A percentile compares a stretch with the other conserved stretches of the same genome.
Conservation (phyloP, 2,888 invertebrate species). For the Apodemia hepburni region DNA sequence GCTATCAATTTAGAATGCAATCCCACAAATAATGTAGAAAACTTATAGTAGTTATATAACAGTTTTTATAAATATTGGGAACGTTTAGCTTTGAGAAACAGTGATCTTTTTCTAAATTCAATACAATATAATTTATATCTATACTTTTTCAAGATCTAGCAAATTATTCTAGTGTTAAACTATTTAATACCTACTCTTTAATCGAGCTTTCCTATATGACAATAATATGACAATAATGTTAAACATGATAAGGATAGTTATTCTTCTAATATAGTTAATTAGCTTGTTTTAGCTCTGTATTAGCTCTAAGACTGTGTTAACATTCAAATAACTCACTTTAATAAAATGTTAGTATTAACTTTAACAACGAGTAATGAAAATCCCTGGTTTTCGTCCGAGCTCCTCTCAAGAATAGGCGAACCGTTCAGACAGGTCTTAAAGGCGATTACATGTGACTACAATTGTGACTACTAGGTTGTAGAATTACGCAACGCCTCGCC, state of each 20-base stretch:
- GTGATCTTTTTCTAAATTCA: not conserved
- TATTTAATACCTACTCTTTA: constrained; percentile 23
- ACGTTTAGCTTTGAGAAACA: not conserved
- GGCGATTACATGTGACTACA: no score
- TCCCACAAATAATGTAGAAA: no score
- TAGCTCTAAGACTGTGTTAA: not conserved
- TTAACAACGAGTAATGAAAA: no score
- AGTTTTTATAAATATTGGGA: no score
- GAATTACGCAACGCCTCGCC: no score
- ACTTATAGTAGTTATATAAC: no score
- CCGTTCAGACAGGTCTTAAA: no score
- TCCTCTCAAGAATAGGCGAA: no score
- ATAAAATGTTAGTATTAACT: no score
- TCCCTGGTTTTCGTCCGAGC: no score
- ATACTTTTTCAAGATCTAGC: not conserved
- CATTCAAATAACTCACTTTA: not conserved
- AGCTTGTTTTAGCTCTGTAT: constrained; percentile 5
- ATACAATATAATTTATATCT: not conserved
- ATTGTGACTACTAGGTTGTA: no score
- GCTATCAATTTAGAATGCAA: no score
- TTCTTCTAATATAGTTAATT: not conserved
- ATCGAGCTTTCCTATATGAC: constrained; percentile 71
- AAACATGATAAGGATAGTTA: constrained; percentile 20
- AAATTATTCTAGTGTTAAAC: constrained; percentile 4
- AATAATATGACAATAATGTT: constrained; percentile 55